Evolutionary conservation across 2,113 vertebrate genomes (phyloP).

Genomic region (Mustelus asterias): DNA sequence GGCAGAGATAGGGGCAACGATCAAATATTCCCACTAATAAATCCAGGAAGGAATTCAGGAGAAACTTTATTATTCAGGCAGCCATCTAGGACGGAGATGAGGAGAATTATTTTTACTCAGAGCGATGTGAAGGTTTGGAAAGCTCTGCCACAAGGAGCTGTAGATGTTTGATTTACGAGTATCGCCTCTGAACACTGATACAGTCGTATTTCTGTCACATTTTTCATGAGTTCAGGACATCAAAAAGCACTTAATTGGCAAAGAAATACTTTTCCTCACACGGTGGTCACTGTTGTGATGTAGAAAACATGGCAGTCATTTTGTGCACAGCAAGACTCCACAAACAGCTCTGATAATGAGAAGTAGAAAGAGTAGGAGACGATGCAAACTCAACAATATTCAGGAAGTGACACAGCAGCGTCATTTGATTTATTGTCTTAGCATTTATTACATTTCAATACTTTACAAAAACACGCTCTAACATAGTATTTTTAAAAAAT

Average conservation of each 20-base stretch:
- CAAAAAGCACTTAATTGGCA: background rate
- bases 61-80: no score
- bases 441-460: conserved; percentile 17
- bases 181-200: no score
- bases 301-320: background rate
- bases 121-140: no score
- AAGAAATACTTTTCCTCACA: background rate
- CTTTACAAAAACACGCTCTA: background rate
- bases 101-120: no score
- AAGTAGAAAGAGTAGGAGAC: background rate
- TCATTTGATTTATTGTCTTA: background rate
- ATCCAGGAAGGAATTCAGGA: no score
- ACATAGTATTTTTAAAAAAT: background rate
- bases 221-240: background rate
- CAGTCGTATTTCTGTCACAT: no score
- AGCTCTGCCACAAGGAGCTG: no score
- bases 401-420: background rate
- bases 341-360: background rate
- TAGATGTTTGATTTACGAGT: no score
- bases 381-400: background rate
- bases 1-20: no score
- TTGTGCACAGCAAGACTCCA: background rate
- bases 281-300: background rate
- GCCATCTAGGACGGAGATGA: no score
- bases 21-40: no score